These are phyloP conservation scores for Luehdorfia chinensis DNA, from an alignment of 1,140 invertebrate species.

Conservation along the genomic window DNA sequence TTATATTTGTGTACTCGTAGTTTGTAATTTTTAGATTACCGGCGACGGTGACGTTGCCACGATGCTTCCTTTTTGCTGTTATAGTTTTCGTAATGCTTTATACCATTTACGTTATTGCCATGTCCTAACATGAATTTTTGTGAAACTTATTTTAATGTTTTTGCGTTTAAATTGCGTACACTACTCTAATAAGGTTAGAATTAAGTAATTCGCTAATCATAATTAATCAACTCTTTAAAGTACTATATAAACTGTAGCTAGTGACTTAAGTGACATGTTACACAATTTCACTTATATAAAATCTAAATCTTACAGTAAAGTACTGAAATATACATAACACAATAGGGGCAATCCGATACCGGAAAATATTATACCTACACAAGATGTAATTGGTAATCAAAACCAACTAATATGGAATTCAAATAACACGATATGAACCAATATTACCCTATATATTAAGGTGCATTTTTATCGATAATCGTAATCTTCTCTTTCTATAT, in stretches of 20 bases:
- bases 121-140: constrained; percentile 35
- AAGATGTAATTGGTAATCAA: constrained; percentile 10
- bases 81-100: constrained; percentile 60
- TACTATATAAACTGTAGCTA: constrained; percentile 67
- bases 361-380: constrained; percentile 1
- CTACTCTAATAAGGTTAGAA: constrained; percentile 57
- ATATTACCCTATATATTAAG: constrained; percentile 61
- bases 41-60: constrained; percentile 34
- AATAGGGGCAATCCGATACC: constrained; percentile 3
- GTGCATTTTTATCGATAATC: constrained; percentile 69
- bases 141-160: constrained; percentile 44
- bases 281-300: constrained; percentile 30
- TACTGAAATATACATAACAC: constrained; percentile 17
- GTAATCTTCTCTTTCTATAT: constrained; percentile 65
- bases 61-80: constrained; percentile 71
- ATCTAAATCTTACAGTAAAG: constrained; percentile 20
- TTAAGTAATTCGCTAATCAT: constrained; percentile 58
- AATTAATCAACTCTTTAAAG: constrained; percentile 65
- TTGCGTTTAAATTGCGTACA: constrained; percentile 56
- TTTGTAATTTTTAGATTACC: constrained; percentile 27
- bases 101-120: constrained; percentile 63
- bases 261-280: constrained; percentile 50
- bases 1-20: constrained; percentile 54
- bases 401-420: constrained; percentile 40
- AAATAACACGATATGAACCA: constrained; percentile 42